Evolutionary conservation across 2,888 invertebrate genomes (phyloP).

Genomic region (Argyresthia albistria): DNA sequence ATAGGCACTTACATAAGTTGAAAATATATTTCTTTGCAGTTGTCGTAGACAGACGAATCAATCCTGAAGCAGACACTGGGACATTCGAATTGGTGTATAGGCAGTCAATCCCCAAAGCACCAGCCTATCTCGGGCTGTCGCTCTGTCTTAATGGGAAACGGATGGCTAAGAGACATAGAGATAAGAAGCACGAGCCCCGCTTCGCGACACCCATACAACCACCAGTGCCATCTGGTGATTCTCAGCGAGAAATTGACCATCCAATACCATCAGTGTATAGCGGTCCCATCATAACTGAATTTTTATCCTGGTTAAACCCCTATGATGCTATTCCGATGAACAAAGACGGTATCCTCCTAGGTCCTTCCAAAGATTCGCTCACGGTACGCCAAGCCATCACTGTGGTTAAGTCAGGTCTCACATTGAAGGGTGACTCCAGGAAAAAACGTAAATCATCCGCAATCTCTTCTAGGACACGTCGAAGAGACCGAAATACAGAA

Average conservation of each 20-base stretch:
- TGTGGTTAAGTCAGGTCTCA: conserved; percentile 53
- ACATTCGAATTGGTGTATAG: conserved; percentile 85
- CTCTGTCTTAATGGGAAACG: conserved; percentile 78
- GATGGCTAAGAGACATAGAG: conserved; percentile 62
- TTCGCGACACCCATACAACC: conserved; percentile 32
- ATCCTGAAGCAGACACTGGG: conserved; percentile 84
- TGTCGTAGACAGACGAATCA: conserved; percentile 80
- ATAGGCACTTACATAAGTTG: background rate
- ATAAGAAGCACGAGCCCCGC: conserved; percentile 49
- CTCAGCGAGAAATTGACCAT: conserved; percentile 29
- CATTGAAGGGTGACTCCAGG: conserved; percentile 34
- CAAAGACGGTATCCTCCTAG: conserved; percentile 46
- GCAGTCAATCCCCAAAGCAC: conserved; percentile 83
- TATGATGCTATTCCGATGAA: conserved; percentile 48
- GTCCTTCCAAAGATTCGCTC: conserved; percentile 37
- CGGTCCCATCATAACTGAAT: conserved; percentile 78
- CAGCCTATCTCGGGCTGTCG: conserved; percentile 84
- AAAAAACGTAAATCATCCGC: conserved; percentile 67
- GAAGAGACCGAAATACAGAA: conserved; percentile 57
- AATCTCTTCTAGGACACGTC: conserved; percentile 63
- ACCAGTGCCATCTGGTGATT: conserved; percentile 37
- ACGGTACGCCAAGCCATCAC: conserved; percentile 66
- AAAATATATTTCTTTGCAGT: conserved; percentile 66
- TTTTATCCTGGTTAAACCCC: conserved; percentile 77
- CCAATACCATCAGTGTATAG: conserved; percentile 63